These are phyloP conservation scores for Amblyopsis rosae DNA, from an alignment of 2,113 vertebrate species.

Conservation along the genomic window DNA sequence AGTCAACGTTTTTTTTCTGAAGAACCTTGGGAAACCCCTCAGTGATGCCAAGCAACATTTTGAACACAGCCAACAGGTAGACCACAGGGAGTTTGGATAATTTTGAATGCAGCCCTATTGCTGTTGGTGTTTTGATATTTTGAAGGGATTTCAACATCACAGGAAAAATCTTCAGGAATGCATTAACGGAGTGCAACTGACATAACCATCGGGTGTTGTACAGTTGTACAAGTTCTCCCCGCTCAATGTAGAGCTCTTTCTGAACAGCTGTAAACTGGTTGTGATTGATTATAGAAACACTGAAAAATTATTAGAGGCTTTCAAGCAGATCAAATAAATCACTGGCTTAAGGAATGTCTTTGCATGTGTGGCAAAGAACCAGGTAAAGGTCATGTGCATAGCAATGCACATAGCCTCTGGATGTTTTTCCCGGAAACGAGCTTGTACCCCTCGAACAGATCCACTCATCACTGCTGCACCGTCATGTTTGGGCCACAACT, in stretches of 20 bases:
- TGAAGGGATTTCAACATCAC: too few relatives aligned
- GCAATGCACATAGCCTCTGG: slow-evolving; percentile 19
- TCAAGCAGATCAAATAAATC: background rate
- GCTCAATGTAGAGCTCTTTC: too few relatives aligned
- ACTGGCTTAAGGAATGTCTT: background rate
- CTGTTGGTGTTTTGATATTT: too few relatives aligned
- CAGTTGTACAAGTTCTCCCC: too few relatives aligned
- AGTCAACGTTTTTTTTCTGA: slow-evolving; percentile 12
- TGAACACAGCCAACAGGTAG: slow-evolving; percentile 18
- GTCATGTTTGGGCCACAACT: background rate
- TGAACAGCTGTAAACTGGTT: background rate
- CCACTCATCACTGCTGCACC: slow-evolving; percentile 25
- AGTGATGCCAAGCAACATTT: slow-evolving; percentile 2
- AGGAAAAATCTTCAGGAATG: too few relatives aligned
- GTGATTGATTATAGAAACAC: slow-evolving; percentile 1
- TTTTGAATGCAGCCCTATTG: background rate
- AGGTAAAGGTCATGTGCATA: slow-evolving; percentile 22
- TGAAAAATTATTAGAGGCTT: background rate
- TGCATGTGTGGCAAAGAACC: slow-evolving; percentile 15
- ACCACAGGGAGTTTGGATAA: too few relatives aligned
- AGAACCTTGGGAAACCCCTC: slow-evolving; percentile 15
- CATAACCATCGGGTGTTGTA: too few relatives aligned
- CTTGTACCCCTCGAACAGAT: slow-evolving; percentile 6
- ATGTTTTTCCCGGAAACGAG: slow-evolving; percentile 1
- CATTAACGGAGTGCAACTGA: too few relatives aligned